Evolutionary conservation across 2,113 vertebrate genomes (phyloP).

Genomic region (Eptatretus burgeri): DNA sequence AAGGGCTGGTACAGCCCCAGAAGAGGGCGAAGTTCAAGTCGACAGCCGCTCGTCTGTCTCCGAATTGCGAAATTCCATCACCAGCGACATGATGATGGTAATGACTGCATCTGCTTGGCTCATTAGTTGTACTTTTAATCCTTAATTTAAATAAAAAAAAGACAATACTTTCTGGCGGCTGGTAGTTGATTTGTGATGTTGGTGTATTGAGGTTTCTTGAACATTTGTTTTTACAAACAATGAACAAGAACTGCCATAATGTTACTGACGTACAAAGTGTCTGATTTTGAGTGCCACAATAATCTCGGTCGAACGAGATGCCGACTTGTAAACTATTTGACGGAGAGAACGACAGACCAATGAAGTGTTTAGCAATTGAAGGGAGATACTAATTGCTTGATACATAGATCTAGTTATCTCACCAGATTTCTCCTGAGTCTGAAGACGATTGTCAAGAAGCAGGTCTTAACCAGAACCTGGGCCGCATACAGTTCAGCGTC

Average conservation of each 20-base stretch:
- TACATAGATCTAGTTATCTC: too few species aligned
- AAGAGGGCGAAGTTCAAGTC: slow-evolving; percentile 30
- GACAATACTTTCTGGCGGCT: not conserved
- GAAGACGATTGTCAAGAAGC: slow-evolving; percentile 76
- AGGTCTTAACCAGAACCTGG: slow-evolving; percentile 57
- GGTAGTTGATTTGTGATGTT: too few species aligned
- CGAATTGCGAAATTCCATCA: slow-evolving; percentile 78
- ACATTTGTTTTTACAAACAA: too few species aligned
- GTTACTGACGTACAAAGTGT: too few species aligned
- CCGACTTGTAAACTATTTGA: too few species aligned
- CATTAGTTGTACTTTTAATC: not conserved
- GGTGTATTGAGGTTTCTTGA: too few species aligned
- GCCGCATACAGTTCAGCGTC: slow-evolving; percentile 90
- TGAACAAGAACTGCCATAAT: too few species aligned
- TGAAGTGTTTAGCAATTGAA: too few species aligned
- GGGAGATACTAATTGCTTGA: too few species aligned
- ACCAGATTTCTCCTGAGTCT: slow-evolving; percentile 61
- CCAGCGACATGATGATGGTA: slow-evolving; percentile 97
- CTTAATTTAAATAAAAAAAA: not conserved
- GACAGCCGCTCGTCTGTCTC: slow-evolving; percentile 67
- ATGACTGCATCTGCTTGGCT: slow-evolving; percentile 12
- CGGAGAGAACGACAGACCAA: too few species aligned
- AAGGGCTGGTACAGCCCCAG: not conserved
- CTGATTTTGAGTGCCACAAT: too few species aligned
- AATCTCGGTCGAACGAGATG: too few species aligned